phyloP scores from a whole-genome alignment of 2,888 invertebrate species.

The Nemotelus nigrinus region DNA sequence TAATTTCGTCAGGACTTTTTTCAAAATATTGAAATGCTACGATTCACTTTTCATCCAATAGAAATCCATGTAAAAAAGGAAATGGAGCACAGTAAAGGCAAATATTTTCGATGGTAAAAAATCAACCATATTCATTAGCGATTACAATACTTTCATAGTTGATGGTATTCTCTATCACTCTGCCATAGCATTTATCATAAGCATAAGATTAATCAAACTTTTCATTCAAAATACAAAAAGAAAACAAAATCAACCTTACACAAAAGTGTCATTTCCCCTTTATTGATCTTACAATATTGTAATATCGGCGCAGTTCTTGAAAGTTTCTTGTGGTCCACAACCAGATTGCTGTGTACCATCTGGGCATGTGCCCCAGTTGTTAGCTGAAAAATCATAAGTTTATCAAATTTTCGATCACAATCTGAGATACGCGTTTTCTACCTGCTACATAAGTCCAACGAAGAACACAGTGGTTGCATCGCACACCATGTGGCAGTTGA shows the following conservation, averaged over 20 bases:
- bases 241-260: neutral
- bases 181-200: no score
- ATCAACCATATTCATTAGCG: no score
- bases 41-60: no score
- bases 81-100: no score
- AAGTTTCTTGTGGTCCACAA: constrained; percentile 65
- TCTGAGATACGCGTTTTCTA: constrained; percentile 49
- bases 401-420: neutral
- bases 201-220: no score
- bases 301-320: constrained; percentile 65
- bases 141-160: no score
- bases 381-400: constrained; percentile 60
- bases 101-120: no score
- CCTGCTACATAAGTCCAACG: constrained; percentile 69
- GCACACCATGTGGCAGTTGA: constrained; percentile 64
- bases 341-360: constrained; percentile 59
- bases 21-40: no score
- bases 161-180: no score
- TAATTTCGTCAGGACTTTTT: no score
- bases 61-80: no score
- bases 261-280: neutral
- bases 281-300: constrained; percentile 29
- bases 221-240: no score
- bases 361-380: constrained; percentile 63
- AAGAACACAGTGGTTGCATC: constrained; percentile 68